A percentile compares a stretch with the other conserved stretches of the same genome.
These are phyloP conservation scores for Tridacna gigas DNA, from an alignment of 2,888 invertebrate genomes.

Conservation along the genomic window DNA sequence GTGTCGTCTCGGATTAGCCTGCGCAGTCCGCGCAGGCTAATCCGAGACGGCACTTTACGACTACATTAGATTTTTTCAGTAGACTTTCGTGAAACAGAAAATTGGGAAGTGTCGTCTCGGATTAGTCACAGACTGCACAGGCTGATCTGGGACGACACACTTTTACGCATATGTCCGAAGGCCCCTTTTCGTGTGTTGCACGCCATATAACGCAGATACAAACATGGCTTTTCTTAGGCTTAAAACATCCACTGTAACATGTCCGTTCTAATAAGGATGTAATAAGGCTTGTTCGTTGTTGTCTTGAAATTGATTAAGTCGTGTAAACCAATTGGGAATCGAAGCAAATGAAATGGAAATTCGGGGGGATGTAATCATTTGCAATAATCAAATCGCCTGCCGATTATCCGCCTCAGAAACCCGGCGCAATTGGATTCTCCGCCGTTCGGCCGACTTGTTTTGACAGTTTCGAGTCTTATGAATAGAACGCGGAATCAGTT, in stretches of 20 bases:
- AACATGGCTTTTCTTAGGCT: background rate
- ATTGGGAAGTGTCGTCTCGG: no score
- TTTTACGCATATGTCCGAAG: no score
- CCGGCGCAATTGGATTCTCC: constrained; percentile 63
- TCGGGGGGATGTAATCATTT: constrained; percentile 65
- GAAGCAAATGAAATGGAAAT: constrained; percentile 68
- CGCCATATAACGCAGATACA: no score
- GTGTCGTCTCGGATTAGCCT: no score
- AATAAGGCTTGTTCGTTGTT: constrained; percentile 56
- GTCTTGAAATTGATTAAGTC: constrained; percentile 66
- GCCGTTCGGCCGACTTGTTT: constrained; percentile 59
- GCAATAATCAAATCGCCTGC: constrained; percentile 67
- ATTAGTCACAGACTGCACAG: no score
- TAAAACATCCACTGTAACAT: constrained; percentile 23
- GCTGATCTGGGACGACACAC: no score
- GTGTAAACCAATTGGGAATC: constrained; percentile 66
- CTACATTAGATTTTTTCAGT: no score
- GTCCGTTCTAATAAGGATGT: constrained; percentile 30
- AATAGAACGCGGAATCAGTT: constrained; percentile 68
- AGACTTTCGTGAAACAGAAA: no score
- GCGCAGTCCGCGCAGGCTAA: no score
- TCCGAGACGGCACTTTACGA: no score
- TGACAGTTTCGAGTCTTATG: constrained; percentile 65
- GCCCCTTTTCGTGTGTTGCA: no score
- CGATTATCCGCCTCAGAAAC: constrained; percentile 60